Base-by-base conservation (phyloP, 2,113 vertebrate genomes). In the Sprattus sprattus region DNA sequence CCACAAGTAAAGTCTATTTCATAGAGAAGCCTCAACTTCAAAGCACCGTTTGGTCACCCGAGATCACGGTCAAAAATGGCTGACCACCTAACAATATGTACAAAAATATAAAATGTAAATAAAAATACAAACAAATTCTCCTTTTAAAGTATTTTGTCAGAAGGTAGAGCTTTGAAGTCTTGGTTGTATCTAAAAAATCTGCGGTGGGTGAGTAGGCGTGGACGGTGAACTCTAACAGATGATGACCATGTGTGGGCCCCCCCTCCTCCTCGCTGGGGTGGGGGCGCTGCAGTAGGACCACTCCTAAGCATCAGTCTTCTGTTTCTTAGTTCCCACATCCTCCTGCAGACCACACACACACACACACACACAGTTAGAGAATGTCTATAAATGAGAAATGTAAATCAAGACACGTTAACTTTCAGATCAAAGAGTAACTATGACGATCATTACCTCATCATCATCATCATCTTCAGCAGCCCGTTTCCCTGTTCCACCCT, bases 31-130 rank as follows among this genome's bases (percentile, higher is more conserved):
- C 92, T 88, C 93, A 92, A 94, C 95, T 96, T 95, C 93, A 90
- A 95, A 96, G 96, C 96, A 95, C 92, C 94, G 93, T 95, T 94
- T 95, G 93, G 95, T 96, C 95, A 94, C 96, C 96, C 92, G 93
- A 95, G 94, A 96, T 96, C 94, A 95, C 94, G 84, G 91, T 93
- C 94, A 91, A 96, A 96, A 97, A 96, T 96, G 95, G 95, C 93
- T 93, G 94, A 96, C 95, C 96, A 96, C 94, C 92, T 96, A 96
- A 96, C 95, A 97, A 95, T 97, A 97, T 97, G 95, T 97, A 97
- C 96, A 97, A 98, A 97, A 97, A 97, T 97, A 97, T 97, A 97
- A 97, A 98, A 97, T 97, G 96, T 97, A 97, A 97, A 97, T 97
- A 97, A 98, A 97, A 97, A 97, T 97, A 97, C 96, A 97, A 96